Evolutionary conservation across 2,888 invertebrate genomes (phyloP).

Genomic region (Pristionchus maxplancki): DNA sequence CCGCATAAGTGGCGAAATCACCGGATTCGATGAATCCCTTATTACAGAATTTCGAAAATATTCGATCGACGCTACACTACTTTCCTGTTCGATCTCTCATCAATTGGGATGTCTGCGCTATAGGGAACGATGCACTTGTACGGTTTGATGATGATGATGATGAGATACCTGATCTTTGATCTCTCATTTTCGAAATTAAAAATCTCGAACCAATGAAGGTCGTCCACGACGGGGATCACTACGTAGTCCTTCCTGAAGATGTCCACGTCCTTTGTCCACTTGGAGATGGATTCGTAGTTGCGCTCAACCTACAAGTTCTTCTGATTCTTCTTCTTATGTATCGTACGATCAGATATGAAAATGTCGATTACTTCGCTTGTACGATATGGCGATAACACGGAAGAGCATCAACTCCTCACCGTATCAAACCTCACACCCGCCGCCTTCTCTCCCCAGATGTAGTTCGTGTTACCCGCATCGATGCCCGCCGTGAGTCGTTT

Average conservation of each 20-base stretch:
- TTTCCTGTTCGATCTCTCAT: too few relatives aligned
- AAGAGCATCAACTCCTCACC: not conserved
- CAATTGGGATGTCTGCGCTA: too few relatives aligned
- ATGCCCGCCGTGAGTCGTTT: conserved; percentile 87
- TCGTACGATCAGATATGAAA: not conserved
- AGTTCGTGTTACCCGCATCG: not conserved
- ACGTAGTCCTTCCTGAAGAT: conserved; percentile 96
- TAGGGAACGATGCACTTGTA: not conserved
- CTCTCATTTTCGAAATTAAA: too few relatives aligned
- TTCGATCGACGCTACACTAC: too few relatives aligned
- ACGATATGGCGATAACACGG: too few relatives aligned
- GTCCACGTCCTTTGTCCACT: conserved; percentile 97
- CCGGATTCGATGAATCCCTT: not conserved
- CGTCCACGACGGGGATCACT: conserved; percentile 97
- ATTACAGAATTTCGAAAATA: too few relatives aligned
- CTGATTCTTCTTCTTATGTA: not conserved
- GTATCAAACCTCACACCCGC: not conserved
- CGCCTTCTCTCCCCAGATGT: conserved; percentile 63
- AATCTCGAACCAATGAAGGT: conserved; percentile 80
- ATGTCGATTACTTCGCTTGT: not conserved
- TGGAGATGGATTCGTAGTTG: conserved; percentile 84
- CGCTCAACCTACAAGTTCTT: not conserved
- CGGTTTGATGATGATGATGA: not conserved
- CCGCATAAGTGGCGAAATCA: not conserved
- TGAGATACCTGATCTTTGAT: not conserved